phyloP scores from a whole-genome alignment of 2,888 invertebrate species.

The Schrankia costaestrigalis region DNA sequence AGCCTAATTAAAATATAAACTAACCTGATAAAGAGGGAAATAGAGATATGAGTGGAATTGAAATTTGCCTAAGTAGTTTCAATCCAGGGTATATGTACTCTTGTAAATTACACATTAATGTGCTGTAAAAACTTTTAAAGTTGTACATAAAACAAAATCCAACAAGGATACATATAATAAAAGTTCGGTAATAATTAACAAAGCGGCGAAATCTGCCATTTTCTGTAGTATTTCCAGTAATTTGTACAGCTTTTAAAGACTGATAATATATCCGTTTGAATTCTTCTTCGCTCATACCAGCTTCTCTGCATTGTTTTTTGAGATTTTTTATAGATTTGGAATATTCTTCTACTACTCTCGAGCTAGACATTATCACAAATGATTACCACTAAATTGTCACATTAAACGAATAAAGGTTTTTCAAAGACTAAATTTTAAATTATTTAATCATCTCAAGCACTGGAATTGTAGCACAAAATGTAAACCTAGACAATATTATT shows the following conservation, averaged over 20 bases:
- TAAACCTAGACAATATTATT: no score
- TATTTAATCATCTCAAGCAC: no score
- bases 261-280: constrained; percentile 80
- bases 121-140: constrained; percentile 83
- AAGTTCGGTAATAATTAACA: constrained; percentile 11
- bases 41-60: constrained; percentile 87
- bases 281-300: constrained; percentile 82
- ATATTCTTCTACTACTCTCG: constrained; percentile 56
- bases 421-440: no score
- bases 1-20: constrained; percentile 5
- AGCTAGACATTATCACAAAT: constrained; percentile 33
- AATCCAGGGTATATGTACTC: constrained; percentile 91
- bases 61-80: constrained; percentile 85
- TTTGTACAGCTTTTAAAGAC: constrained; percentile 62
- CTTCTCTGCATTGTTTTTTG: constrained; percentile 77
- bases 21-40: constrained; percentile 88
- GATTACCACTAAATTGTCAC: no score
- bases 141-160: constrained; percentile 62
- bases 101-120: constrained; percentile 86
- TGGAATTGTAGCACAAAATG: no score
- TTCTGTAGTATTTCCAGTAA: constrained; percentile 13
- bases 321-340: constrained; percentile 80
- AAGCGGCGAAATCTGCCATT: constrained; percentile 3
- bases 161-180: constrained; percentile 35
- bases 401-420: no score